Evolutionary conservation across 2,888 invertebrate genomes (phyloP).

Genomic region (Megaustenia siamemsis): DNA sequence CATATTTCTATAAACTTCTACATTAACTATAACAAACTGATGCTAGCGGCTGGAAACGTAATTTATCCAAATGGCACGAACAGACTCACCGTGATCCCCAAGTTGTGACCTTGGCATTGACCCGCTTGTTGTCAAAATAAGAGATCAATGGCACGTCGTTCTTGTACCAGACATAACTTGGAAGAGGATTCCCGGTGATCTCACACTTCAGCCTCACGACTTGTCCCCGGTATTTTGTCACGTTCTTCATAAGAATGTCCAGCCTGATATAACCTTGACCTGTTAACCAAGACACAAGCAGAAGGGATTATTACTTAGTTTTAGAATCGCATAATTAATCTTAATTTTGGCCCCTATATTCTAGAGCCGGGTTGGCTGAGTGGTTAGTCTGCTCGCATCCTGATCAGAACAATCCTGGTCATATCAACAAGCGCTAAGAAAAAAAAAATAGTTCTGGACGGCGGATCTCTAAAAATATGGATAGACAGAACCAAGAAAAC

Average conservation of each 20-base stretch:
- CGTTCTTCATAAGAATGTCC: conserved; percentile 70
- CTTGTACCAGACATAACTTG: conserved; percentile 85
- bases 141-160: conserved; percentile 83
- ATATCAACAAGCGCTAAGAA: no score
- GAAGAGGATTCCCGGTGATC: conserved; percentile 84
- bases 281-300: conserved; percentile 44
- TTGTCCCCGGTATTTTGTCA: conserved; percentile 81
- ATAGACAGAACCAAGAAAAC: neutral
- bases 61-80: no score
- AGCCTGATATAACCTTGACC: conserved; percentile 66
- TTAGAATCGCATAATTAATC: no score
- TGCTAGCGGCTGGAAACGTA: no score
- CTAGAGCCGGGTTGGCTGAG: no score
- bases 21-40: no score
- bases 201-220: conserved; percentile 85
- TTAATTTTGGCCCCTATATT: no score
- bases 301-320: no score
- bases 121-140: conserved; percentile 80
- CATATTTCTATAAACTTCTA: no score
- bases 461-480: neutral
- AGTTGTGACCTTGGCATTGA: conserved; percentile 74
- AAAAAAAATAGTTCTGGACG: neutral
- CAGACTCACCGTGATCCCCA: conserved; percentile 77
- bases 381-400: no score
- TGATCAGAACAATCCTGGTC: no score